Percentiles rank a stretch among this genome's conserved stretches.
phyloP scores from a whole-genome alignment of 1,140 invertebrate genomes.

The Drosophila kanapiae region DNA sequence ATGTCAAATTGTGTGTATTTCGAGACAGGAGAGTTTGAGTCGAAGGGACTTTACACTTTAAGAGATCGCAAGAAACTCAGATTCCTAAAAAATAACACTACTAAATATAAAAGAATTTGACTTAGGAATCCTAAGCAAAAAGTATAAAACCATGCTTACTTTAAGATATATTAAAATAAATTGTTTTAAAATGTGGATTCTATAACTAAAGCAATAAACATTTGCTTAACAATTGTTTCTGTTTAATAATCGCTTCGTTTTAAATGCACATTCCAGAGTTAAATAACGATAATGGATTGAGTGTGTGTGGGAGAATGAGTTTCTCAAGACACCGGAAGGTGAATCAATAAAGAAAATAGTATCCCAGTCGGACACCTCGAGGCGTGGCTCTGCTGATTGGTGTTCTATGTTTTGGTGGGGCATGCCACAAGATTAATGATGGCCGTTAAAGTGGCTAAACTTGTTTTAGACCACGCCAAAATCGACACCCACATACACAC shows the following conservation, averaged over 20 bases:
- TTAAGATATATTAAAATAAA: background rate
- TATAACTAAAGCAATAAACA: conserved; percentile 7
- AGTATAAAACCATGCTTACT: too few relatives aligned
- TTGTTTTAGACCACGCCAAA: conserved; percentile 45
- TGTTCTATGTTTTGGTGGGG: conserved; percentile 33
- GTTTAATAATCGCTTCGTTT: background rate
- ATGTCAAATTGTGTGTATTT: conserved; percentile 62
- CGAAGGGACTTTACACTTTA: background rate
- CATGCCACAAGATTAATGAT: conserved; percentile 68
- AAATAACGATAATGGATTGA: background rate
- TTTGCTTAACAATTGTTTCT: conserved; percentile 34
- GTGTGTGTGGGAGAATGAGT: background rate
- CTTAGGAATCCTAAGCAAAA: background rate
- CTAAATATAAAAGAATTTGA: background rate
- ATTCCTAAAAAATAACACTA: too few relatives aligned
- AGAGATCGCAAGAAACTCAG: background rate
- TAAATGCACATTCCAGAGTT: conserved; percentile 25
- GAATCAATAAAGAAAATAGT: conserved; percentile 63
- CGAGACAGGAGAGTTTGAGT: conserved; percentile 6
- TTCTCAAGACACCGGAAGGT: conserved; percentile 18
- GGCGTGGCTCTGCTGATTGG: conserved; percentile 63
- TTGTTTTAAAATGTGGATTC: background rate
- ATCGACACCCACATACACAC: conserved; percentile 23
- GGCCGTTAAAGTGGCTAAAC: conserved; percentile 51
- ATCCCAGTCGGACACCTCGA: conserved; percentile 10